Conservation (phyloP, 2,888 invertebrate genomes). For the Caenorhabditis macrosperma region DNA sequence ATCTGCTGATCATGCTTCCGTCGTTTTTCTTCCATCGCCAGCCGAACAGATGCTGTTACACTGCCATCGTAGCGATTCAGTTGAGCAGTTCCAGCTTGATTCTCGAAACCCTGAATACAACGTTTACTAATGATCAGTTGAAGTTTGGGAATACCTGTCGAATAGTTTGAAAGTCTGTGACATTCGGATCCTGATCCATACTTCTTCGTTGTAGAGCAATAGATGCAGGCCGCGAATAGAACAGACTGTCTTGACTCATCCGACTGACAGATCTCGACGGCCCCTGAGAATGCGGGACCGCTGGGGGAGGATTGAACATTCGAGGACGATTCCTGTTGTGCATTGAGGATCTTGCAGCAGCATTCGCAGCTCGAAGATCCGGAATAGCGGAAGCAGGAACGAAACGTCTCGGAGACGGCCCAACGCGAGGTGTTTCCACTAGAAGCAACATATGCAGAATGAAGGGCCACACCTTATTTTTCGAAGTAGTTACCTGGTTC, state of each 20-base stretch:
- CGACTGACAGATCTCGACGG: conserved; percentile 66
- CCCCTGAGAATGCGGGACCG: conserved; percentile 37
- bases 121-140: neutral
- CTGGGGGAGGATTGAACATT: conserved; percentile 34
- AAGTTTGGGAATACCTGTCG: conserved; percentile 22
- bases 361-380: conserved; percentile 76
- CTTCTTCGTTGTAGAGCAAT: conserved; percentile 53
- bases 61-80: conserved; percentile 52
- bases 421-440: conserved; percentile 54
- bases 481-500: conserved; percentile 41
- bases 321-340: conserved; percentile 38
- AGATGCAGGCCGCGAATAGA: conserved; percentile 59
- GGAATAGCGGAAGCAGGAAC: conserved; percentile 75
- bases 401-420: conserved; percentile 73
- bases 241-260: conserved; percentile 71
- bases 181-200: conserved; percentile 57
- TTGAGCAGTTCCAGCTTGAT: conserved; percentile 52
- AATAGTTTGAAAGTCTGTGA: conserved; percentile 64
- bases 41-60: conserved; percentile 72
- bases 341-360: conserved; percentile 64
- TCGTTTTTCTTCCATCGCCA: conserved; percentile 78
- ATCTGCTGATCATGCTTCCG: conserved; percentile 74
- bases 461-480: conserved; percentile 17
- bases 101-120: conserved; percentile 40
- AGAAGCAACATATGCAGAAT: conserved; percentile 48